Evolutionary conservation across 2,113 vertebrate species (phyloP).

Genomic region (Prietella phreatophila): DNA sequence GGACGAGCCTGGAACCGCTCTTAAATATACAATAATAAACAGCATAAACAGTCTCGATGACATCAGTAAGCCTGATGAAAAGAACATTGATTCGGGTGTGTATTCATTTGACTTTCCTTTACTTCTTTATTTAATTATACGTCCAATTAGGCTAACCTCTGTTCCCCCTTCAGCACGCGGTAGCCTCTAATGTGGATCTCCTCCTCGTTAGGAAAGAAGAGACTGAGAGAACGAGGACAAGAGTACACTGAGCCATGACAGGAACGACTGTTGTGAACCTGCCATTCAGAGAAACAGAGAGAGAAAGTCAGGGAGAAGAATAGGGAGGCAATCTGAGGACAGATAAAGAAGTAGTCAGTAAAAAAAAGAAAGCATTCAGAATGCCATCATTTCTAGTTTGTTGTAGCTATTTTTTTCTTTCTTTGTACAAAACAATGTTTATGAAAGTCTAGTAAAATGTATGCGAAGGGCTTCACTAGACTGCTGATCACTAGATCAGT

Average conservation of each 20-base stretch:
- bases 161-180: slow-evolving; percentile 85
- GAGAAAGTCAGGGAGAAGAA: slow-evolving; percentile 10
- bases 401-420: not conserved
- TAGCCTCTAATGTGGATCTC: slow-evolving; percentile 92
- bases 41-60: not conserved
- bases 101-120: not conserved
- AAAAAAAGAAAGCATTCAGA: not conserved
- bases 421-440: not conserved
- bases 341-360: not conserved
- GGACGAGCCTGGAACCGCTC: not conserved
- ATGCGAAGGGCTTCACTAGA: not conserved
- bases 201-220: slow-evolving; percentile 91
- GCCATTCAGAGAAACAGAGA: slow-evolving; percentile 18
- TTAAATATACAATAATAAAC: too few relatives aligned
- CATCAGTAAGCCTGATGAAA: not conserved
- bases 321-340: not conserved
- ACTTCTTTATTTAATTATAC: not conserved
- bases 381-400: not conserved
- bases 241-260: slow-evolving; percentile 85
- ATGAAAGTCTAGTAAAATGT: not conserved
- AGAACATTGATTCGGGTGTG: not conserved
- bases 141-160: slow-evolving; percentile 70
- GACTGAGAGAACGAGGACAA: slow-evolving; percentile 87
- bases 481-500: not conserved
- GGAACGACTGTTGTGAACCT: slow-evolving; percentile 91